Evolutionary conservation across 2,888 invertebrate genomes (phyloP).

Genomic region (Apotomis turbidana): DNA sequence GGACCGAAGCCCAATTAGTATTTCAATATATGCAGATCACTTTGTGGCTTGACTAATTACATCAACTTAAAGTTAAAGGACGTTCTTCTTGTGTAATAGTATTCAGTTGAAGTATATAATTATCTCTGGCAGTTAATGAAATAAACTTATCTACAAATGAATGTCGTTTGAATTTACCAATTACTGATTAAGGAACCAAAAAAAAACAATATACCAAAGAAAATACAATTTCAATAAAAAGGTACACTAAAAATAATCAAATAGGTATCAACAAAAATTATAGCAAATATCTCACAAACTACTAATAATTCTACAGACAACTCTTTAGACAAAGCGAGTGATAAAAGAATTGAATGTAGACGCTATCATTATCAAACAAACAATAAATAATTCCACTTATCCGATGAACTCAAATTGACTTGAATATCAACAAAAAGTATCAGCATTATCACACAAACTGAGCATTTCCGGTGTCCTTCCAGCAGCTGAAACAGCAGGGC

Average conservation of each 20-base stretch:
- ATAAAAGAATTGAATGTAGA: no score
- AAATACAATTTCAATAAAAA: neutral
- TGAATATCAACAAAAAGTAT: slow-evolving; percentile 44
- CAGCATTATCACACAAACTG: slow-evolving; percentile 80
- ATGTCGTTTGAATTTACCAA: no score
- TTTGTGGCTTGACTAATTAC: slow-evolving; percentile 26
- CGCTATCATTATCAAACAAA: neutral
- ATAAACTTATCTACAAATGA: neutral
- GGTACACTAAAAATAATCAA: no score
- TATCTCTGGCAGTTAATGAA: no score
- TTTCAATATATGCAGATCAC: slow-evolving; percentile 18
- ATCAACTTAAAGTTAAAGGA: neutral
- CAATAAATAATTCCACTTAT: no score
- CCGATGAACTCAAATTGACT: neutral
- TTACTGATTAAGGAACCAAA: no score
- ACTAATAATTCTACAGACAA: no score
- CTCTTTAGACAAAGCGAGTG: no score
- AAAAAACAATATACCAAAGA: no score
- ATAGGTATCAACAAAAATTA: neutral
- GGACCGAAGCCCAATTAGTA: slow-evolving; percentile 11
- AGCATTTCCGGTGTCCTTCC: slow-evolving; percentile 86
- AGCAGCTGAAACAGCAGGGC: slow-evolving; percentile 91
- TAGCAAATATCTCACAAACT: no score
- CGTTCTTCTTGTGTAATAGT: neutral
- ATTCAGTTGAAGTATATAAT: neutral